Evolutionary conservation across 2,113 vertebrate genomes (phyloP).

Genomic region (Datnioides undecimradiatus): DNA sequence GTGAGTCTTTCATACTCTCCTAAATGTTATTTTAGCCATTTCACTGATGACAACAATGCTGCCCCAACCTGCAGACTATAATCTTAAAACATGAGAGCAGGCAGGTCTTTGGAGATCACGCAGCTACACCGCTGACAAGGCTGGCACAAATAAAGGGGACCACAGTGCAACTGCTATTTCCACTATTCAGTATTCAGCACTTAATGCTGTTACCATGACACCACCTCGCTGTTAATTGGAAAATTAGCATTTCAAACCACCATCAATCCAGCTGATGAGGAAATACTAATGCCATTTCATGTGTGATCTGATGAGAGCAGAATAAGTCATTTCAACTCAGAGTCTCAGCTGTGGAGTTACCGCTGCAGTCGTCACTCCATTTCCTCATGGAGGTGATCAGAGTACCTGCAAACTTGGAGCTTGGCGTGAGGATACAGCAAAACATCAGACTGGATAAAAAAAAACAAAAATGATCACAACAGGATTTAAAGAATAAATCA

Average conservation of each 20-base stretch:
- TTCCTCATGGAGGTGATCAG: not conserved
- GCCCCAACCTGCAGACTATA: not conserved
- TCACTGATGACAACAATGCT: not conserved
- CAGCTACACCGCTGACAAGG: not conserved
- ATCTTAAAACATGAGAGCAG: not conserved
- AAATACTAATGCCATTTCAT: conserved; percentile 20
- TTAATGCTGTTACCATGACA: conserved; percentile 51
- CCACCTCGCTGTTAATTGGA: conserved; percentile 46
- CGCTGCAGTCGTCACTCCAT: not conserved
- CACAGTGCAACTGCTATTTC: conserved; percentile 4
- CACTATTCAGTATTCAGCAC: conserved; percentile 46
- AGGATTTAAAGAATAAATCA: not conserved
- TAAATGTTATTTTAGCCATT: not conserved
- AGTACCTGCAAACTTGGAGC: not conserved
- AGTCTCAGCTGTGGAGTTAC: not conserved
- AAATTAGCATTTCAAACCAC: conserved; percentile 55
- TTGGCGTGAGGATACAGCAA: not conserved
- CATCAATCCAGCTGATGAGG: conserved; percentile 32
- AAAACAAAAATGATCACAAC: not conserved
- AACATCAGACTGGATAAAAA: not conserved
- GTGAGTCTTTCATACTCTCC: not conserved
- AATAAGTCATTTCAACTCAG: conserved; percentile 8
- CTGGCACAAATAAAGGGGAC: conserved; percentile 4
- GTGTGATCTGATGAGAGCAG: conserved; percentile 24
- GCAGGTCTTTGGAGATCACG: not conserved